A percentile compares a stretch with the other conserved stretches of the same genome.
Conservation (phyloP, 2,888 invertebrate species). For the Cotesia congregata region DNA sequence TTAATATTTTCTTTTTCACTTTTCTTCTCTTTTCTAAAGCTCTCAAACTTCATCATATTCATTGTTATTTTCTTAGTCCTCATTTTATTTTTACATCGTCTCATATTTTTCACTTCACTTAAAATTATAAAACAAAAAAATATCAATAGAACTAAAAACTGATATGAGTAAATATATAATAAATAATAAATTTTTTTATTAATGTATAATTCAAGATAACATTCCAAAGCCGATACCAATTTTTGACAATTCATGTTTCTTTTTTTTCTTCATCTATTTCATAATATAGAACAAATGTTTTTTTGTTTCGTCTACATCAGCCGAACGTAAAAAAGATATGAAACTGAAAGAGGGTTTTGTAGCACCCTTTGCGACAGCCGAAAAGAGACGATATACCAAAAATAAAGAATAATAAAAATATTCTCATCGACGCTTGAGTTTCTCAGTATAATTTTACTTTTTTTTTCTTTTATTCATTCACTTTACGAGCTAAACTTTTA, state of each 20-base stretch:
- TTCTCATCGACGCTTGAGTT: conserved; percentile 58
- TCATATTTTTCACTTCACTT: background rate
- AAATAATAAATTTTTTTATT: background rate
- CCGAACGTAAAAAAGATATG: background rate
- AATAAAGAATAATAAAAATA: conserved; percentile 29
- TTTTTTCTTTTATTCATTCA: conserved; percentile 60
- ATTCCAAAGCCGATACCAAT: background rate
- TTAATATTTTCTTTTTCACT: conserved; percentile 2
- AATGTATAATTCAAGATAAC: background rate
- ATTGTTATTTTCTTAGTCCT: background rate
- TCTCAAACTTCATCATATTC: background rate
- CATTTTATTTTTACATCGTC: background rate
- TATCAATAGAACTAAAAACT: background rate
- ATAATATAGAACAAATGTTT: conserved; percentile 17
- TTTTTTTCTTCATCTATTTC: background rate
- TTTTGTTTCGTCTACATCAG: conserved; percentile 6
- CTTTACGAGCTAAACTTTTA: conserved; percentile 67
- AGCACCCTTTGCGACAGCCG: conserved; percentile 17
- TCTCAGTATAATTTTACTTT: conserved; percentile 68
- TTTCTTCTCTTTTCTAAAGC: background rate
- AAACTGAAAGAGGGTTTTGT: conserved; percentile 7
- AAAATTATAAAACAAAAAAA: background rate
- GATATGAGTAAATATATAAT: background rate
- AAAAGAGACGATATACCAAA: conserved; percentile 23
- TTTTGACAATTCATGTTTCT: background rate